Evolutionary conservation across 1,140 invertebrate species (phyloP), one percentile per base, ranked within the genome.

Genomic region (Brachionus rubens): DNA sequence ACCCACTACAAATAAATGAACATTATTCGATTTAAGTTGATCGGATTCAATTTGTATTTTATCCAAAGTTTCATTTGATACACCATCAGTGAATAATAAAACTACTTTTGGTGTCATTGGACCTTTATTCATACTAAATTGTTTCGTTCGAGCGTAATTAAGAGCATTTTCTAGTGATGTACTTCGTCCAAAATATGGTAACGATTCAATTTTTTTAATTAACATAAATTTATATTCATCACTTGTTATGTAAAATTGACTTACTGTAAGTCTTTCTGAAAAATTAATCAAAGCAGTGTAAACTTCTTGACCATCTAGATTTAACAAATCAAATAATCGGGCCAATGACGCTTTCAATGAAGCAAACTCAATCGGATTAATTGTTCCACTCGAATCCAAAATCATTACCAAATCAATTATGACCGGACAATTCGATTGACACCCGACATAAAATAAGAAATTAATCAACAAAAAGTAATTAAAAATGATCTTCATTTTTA

Each of bases 111-210:
- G 50, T 24, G 50, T 52, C 1, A 14, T 24, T 52, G 50, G 2
- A 24, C 50, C 50, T 52, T 52, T 52, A 26, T 52, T 26, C 4
- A 26, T 52, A 24, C 19, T 12, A 26, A 52, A 52, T 24, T 24
- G 21, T 26, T 26, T 21, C 10, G 19, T 52, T 16, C 50, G 16
- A 3, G 2, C 5, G 26, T 24, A 26, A 33, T 65, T 26, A 21
- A 65, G 30, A 40, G 59, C 59, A 65, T 21, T 46, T 21, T 41
- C 28, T 19, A 65, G 33, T 16, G 28, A 40, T n/a, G 26, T 65
- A 24, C 59, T 65, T 28, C 59, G 24, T 19, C 59, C 59, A 40
- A 65, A 40, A 16, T 65, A 65, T 33, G 59, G 26, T 12, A 65
- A 6, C 4, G 41, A 46, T 30, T 30, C 19, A 19, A 65, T 65